These are phyloP conservation scores for Bubo scandiacus DNA, from an alignment of 2,113 vertebrate genomes.

Conservation along the genomic window DNA sequence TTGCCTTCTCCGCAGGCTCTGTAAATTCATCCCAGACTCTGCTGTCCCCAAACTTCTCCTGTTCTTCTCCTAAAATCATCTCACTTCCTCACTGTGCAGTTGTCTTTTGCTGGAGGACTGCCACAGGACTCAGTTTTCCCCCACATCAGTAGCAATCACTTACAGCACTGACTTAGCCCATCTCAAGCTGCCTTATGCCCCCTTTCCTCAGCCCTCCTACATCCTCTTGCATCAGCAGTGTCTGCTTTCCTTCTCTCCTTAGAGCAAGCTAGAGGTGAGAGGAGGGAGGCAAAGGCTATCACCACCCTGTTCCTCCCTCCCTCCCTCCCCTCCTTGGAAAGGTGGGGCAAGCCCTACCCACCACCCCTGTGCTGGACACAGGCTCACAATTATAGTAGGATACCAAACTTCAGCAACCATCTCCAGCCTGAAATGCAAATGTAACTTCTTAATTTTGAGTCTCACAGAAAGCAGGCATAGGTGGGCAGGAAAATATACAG, in stretches of 20 bases:
- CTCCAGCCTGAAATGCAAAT: not conserved
- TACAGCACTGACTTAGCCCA: not conserved
- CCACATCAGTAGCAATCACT: not conserved
- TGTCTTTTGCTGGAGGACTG: not conserved
- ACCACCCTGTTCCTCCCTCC: not conserved
- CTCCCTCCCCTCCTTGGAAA: not conserved
- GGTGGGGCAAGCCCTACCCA: not conserved
- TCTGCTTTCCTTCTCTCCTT: not conserved
- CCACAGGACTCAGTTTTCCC: not conserved
- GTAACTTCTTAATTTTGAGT: not conserved
- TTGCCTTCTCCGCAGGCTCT: not conserved
- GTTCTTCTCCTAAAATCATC: not conserved
- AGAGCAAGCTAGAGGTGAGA: not conserved
- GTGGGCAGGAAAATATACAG: not conserved
- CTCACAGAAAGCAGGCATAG: not conserved
- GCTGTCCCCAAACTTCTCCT: not conserved
- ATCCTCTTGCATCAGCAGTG: not conserved
- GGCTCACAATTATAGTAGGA: not conserved
- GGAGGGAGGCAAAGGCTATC: not conserved
- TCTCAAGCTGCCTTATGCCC: not conserved
- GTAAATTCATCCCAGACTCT: not conserved
- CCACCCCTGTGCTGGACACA: not conserved
- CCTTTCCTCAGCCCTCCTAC: not conserved
- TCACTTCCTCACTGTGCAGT: not conserved
- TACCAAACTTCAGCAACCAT: not conserved